A percentile compares a stretch with the other conserved stretches of the same genome.
These are phyloP conservation scores for Protosalanx chinensis DNA, from an alignment of 2,797 vertebrate species.

Conservation along the genomic window DNA sequence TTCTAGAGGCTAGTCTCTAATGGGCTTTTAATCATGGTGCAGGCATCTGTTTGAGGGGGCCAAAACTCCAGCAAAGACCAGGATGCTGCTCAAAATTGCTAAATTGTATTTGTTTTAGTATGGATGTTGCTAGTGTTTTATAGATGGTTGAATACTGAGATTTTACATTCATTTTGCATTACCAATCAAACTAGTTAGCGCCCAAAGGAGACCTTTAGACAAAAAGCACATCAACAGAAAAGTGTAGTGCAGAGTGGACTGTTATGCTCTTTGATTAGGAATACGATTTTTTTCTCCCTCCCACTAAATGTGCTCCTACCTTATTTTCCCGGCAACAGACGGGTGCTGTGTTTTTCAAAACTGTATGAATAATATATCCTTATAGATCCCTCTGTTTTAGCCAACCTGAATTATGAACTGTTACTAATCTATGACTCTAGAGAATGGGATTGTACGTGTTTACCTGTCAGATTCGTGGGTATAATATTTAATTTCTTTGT, in stretches of 20 bases:
- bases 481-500: not conserved
- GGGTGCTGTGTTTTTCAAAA: not conserved
- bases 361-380: slow-evolving; percentile 20
- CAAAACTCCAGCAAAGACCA: slow-evolving; percentile 13
- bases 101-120: not conserved
- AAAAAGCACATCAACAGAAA: no score
- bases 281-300: not conserved
- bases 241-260: no score
- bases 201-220: not conserved
- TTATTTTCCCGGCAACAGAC: slow-evolving; percentile 2
- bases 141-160: not conserved
- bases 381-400: slow-evolving; percentile 2
- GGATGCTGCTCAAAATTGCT: slow-evolving; percentile 9
- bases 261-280: no score
- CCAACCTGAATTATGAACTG: not conserved
- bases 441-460: not conserved
- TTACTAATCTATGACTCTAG: no score
- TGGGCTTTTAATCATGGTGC: slow-evolving; percentile 53
- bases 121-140: not conserved
- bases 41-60: slow-evolving; percentile 30
- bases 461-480: not conserved
- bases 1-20: slow-evolving; percentile 48
- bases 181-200: not conserved
- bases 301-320: not conserved
- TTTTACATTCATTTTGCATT: slow-evolving; percentile 3